These are phyloP conservation scores for Leptinotarsa rubiginosa DNA, from an alignment of 2,888 invertebrate genomes.

Conservation along the genomic window DNA sequence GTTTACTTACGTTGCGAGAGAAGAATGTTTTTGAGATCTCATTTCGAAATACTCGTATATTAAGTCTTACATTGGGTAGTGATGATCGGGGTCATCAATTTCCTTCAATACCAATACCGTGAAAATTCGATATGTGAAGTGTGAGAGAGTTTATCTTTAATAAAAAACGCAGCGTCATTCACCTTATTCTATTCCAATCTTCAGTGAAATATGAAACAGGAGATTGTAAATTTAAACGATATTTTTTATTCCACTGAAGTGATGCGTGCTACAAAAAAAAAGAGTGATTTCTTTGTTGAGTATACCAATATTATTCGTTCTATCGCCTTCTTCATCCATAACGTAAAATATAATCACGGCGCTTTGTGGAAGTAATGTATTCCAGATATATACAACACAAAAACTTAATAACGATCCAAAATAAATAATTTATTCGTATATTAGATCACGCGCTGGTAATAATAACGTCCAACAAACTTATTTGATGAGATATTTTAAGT, in stretches of 20 bases:
- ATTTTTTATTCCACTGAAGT: conserved; percentile 32
- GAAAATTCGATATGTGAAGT: conserved; percentile 1
- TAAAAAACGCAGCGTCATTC: conserved; percentile 51
- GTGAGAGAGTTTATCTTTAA: conserved; percentile 33
- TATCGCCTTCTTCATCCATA: conserved; percentile 33
- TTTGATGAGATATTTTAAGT: conserved; percentile 46
- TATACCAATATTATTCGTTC: conserved; percentile 19
- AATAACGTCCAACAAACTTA: conserved; percentile 49
- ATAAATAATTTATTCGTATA: conserved; percentile 49
- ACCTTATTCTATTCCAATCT: conserved; percentile 53
- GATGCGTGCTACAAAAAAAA: conserved; percentile 35
- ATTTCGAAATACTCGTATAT: too few species aligned
- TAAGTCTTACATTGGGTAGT: background rate
- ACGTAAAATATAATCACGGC: conserved; percentile 42
- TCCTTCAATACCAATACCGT: conserved; percentile 1
- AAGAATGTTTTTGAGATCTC: too few species aligned
- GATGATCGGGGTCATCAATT: background rate
- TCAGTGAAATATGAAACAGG: conserved; percentile 59
- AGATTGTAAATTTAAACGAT: conserved; percentile 52
- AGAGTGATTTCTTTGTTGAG: conserved; percentile 27
- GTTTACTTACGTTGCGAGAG: too few species aligned
- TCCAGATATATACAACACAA: conserved; percentile 37
- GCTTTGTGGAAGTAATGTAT: conserved; percentile 40
- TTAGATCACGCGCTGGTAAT: conserved; percentile 48
- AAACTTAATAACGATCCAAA: conserved; percentile 47